Evolutionary conservation across 1,140 invertebrate species (phyloP).

Genomic region (Drosophila pectinifera): DNA sequence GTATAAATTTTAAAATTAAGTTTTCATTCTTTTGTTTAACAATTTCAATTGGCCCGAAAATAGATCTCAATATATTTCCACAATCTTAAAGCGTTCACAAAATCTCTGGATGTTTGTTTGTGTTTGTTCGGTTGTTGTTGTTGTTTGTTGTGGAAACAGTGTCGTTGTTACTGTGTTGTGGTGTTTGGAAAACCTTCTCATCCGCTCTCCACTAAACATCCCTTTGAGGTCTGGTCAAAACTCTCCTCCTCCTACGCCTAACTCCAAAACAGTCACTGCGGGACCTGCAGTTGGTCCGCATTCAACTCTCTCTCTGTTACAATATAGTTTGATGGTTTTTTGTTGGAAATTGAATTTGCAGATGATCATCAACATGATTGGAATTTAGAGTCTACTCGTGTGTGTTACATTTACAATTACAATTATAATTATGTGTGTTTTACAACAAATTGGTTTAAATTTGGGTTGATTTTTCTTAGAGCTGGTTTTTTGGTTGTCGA

Average conservation of each 20-base stretch:
- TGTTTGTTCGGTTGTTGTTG: constrained; percentile 37
- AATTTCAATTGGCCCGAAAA: constrained; percentile 78
- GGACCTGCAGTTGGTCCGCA: constrained; percentile 23
- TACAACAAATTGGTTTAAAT: constrained; percentile 72
- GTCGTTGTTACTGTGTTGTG: constrained; percentile 48
- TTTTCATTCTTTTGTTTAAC: constrained; percentile 58
- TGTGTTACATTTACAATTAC: constrained; percentile 51
- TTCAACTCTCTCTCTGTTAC: constrained; percentile 64
- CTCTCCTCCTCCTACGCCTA: constrained; percentile 44
- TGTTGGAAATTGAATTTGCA: constrained; percentile 64
- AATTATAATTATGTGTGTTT: constrained; percentile 57
- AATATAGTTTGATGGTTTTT: constrained; percentile 35
- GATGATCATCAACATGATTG: constrained; percentile 80
- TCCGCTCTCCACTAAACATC: constrained; percentile 50
- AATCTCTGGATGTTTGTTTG: constrained; percentile 49
- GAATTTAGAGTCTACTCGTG: constrained; percentile 69
- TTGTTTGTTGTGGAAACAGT: constrained; percentile 40
- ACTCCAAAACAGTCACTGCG: constrained; percentile 72
- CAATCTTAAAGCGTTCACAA: constrained; percentile 75
- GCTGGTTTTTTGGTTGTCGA: constrained; percentile 68
- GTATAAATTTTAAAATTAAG: constrained; percentile 64
- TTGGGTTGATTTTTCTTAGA: constrained; percentile 23
- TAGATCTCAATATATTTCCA: constrained; percentile 40
- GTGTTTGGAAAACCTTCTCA: constrained; percentile 72
- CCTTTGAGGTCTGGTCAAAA: constrained; percentile 43